Percentiles rank a stretch among this genome's conserved stretches.
phyloP scores from a whole-genome alignment of 2,797 vertebrate species.

The Galaxias olidus region DNA sequence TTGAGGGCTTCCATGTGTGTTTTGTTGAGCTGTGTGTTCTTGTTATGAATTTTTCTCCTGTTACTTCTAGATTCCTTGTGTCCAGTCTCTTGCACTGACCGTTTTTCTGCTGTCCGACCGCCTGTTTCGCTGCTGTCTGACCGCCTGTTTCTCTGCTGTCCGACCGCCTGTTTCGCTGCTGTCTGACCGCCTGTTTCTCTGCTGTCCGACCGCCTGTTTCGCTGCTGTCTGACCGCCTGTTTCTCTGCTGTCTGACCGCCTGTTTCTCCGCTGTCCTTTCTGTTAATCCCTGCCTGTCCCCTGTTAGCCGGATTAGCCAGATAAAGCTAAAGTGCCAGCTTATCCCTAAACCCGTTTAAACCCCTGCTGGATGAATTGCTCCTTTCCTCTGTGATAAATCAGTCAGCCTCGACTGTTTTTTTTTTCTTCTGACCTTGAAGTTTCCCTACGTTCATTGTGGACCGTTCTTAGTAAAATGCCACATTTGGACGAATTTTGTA shows the following conservation, averaged over 20 bases:
- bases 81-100: too few species aligned
- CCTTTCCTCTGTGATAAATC: slow-evolving; percentile 21
- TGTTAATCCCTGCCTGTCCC: slow-evolving; percentile 48
- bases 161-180: background rate
- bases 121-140: too few species aligned
- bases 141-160: too few species aligned
- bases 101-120: too few species aligned
- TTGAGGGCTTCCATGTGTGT: background rate
- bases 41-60: too few species aligned
- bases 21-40: too few species aligned
- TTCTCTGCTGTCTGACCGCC: background rate
- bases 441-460: too few species aligned
- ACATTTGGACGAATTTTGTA: too few species aligned
- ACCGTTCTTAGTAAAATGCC: too few species aligned
- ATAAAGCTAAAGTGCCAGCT: slow-evolving; percentile 58
- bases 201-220: background rate
- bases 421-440: too few species aligned
- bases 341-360: slow-evolving; percentile 60
- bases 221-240: background rate
- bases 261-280: slow-evolving; percentile 10
- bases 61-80: too few species aligned
- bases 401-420: too few species aligned
- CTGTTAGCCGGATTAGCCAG: slow-evolving; percentile 50
- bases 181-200: background rate
- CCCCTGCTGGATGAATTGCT: slow-evolving; percentile 46